Conservation (phyloP, 2,797 vertebrate genomes). For the Microctenopoma stevenorrisi region DNA sequence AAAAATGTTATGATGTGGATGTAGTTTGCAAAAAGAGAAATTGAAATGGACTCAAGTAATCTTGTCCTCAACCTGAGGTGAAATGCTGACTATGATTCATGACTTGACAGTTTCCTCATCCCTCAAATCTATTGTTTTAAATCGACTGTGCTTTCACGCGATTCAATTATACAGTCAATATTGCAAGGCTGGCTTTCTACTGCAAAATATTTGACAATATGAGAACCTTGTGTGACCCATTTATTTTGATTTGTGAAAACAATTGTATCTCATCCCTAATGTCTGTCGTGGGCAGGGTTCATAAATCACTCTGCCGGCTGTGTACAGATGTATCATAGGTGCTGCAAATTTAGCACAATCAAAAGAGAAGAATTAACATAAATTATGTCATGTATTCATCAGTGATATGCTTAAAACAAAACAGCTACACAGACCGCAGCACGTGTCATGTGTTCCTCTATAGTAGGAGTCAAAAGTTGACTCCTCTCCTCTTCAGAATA, state of each 20-base stretch:
- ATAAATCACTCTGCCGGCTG: slow-evolving; percentile 72
- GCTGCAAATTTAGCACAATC: slow-evolving; percentile 53
- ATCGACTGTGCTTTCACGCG: slow-evolving; percentile 78
- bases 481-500: slow-evolving; percentile 20
- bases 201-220: slow-evolving; percentile 81
- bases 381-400: slow-evolving; percentile 69
- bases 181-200: slow-evolving; percentile 77
- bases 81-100: slow-evolving; percentile 79
- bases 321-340: slow-evolving; percentile 38
- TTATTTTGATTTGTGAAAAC: slow-evolving; percentile 87
- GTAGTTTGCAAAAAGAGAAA: slow-evolving; percentile 53
- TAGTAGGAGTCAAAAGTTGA: slow-evolving; percentile 42
- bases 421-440: slow-evolving; percentile 3
- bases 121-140: slow-evolving; percentile 84
- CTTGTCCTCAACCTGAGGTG: slow-evolving; percentile 67
- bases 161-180: slow-evolving; percentile 86
- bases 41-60: slow-evolving; percentile 67
- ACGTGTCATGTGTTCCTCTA: slow-evolving; percentile 5
- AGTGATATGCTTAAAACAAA: slow-evolving; percentile 38
- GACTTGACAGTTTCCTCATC: slow-evolving; percentile 79
- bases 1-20: slow-evolving; percentile 29
- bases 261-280: slow-evolving; percentile 84
- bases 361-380: slow-evolving; percentile 64
- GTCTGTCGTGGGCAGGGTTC: slow-evolving; percentile 72
- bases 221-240: slow-evolving; percentile 86